A percentile compares a stretch with the other conserved stretches of the same genome.
Conservation (phyloP, 2,888 invertebrate genomes). For the Drosophila rubida region DNA sequence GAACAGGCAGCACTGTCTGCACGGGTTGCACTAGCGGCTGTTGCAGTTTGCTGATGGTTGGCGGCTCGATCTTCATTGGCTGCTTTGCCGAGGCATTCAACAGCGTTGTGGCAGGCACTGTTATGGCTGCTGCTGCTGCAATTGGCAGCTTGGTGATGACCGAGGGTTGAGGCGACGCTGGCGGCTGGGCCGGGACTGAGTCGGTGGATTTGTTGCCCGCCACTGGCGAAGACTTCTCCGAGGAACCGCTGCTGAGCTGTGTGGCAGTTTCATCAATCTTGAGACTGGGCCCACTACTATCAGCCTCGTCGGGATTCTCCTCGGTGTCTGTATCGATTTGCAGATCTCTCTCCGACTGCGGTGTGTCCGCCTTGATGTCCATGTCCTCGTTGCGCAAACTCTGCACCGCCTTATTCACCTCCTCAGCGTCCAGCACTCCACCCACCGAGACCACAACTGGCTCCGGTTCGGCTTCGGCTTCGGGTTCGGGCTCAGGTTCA, state of each 20-base stretch:
- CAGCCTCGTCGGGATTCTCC: slow-evolving; percentile 88
- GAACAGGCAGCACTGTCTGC: slow-evolving; percentile 78
- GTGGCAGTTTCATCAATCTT: slow-evolving; percentile 79
- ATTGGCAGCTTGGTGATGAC: slow-evolving; percentile 79
- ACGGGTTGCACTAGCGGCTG: slow-evolving; percentile 83
- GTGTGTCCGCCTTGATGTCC: slow-evolving; percentile 93
- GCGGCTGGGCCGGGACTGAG: not conserved
- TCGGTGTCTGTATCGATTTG: slow-evolving; percentile 95
- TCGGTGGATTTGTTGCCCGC: slow-evolving; percentile 20
- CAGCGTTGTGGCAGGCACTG: not conserved
- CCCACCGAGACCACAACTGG: slow-evolving; percentile 87
- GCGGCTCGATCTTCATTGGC: slow-evolving; percentile 83
- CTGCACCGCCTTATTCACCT: slow-evolving; percentile 93
- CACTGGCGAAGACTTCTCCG: slow-evolving; percentile 40
- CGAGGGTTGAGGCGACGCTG: slow-evolving; percentile 44
- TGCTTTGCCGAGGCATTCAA: slow-evolving; percentile 5
- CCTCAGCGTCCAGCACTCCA: slow-evolving; percentile 87
- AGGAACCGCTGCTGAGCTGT: slow-evolving; percentile 25
- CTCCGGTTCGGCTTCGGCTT: slow-evolving; percentile 82
- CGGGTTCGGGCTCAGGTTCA: slow-evolving; percentile 85
- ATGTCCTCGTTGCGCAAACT: slow-evolving; percentile 90
- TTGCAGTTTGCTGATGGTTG: slow-evolving; percentile 79
- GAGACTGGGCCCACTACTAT: slow-evolving; percentile 83
- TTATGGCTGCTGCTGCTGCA: slow-evolving; percentile 15
- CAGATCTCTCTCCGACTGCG: slow-evolving; percentile 92